phyloP scores from a whole-genome alignment of 2,113 vertebrate genomes.

The Xenopus borealis region DNA sequence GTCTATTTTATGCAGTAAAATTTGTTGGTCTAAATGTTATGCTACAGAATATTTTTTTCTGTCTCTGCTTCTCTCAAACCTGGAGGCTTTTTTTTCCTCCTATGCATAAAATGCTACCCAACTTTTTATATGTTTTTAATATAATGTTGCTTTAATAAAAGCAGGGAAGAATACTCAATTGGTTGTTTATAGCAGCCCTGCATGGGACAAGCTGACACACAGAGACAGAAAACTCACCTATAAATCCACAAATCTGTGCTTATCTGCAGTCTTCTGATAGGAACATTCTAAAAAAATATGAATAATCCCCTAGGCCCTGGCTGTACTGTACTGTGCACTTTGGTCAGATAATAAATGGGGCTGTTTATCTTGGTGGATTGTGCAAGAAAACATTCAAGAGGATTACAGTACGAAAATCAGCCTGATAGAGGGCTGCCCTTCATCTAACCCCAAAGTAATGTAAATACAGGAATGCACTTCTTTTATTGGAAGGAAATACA shows the following conservation, averaged over 20 bases:
- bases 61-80: no score
- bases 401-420: slow-evolving; percentile 43
- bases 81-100: no score
- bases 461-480: slow-evolving; percentile 59
- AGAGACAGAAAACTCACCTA: no score
- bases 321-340: not conserved
- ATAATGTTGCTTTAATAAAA: no score
- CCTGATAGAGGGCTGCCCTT: slow-evolving; percentile 48
- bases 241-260: not conserved
- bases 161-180: no score
- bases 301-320: not conserved
- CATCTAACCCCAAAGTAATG: slow-evolving; percentile 52
- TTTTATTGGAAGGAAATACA: slow-evolving; percentile 57
- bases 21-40: no score
- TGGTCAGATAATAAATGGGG: accelerated
- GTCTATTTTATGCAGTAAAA: no score
- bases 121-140: no score
- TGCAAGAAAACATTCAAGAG: slow-evolving; percentile 8
- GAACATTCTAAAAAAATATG: not conserved
- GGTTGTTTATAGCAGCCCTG: no score
- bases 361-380: not conserved
- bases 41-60: no score
- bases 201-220: no score
- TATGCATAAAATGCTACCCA: no score
- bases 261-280: not conserved